A percentile compares a stretch with the other conserved stretches of the same genome.
Conservation (phyloP, 2,113 vertebrate genomes). For the Malaclemys terrapin region DNA sequence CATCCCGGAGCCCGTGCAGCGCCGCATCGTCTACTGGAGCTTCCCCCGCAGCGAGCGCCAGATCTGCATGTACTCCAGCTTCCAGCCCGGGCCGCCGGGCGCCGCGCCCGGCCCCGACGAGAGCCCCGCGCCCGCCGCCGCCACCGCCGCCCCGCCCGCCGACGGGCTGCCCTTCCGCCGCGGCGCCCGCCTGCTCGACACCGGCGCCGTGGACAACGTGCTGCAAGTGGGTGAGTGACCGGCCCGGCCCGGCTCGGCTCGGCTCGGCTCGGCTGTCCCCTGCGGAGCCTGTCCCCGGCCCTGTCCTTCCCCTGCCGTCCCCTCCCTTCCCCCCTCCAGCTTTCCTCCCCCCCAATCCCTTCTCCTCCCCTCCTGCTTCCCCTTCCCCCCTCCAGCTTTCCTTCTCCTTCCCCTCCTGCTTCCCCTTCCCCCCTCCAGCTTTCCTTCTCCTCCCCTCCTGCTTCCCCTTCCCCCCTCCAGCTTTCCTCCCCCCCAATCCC, state of each 20-base stretch:
- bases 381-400: neutral
- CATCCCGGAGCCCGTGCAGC: conserved; percentile 96
- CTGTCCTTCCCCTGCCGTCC: neutral
- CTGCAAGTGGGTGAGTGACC: conserved; percentile 96
- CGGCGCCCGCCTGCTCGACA: conserved; percentile 94
- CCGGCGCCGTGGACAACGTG: conserved; percentile 96
- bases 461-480: neutral
- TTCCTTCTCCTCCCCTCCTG: too few species aligned
- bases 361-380: neutral
- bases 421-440: too few species aligned
- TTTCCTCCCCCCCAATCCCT: too few species aligned
- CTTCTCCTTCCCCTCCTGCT: too few species aligned
- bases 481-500: rapidly evolving
- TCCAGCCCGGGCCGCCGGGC: conserved; percentile 89
- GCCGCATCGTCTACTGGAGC: conserved; percentile 97
- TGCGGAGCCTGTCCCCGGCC: too few species aligned
- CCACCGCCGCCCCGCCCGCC: conserved; percentile 64
- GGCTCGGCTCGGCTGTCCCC: neutral
- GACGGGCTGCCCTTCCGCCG: conserved; percentile 95
- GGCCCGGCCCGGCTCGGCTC: neutral
- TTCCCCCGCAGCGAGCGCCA: conserved; percentile 95
- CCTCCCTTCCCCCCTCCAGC: neutral
- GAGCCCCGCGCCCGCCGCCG: conserved; percentile 56
- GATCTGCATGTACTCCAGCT: conserved; percentile 98
- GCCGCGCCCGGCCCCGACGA: conserved; percentile 71